Conservation (phyloP, 2,797 vertebrate genomes). For the Aselliscus stoliczkanus region DNA sequence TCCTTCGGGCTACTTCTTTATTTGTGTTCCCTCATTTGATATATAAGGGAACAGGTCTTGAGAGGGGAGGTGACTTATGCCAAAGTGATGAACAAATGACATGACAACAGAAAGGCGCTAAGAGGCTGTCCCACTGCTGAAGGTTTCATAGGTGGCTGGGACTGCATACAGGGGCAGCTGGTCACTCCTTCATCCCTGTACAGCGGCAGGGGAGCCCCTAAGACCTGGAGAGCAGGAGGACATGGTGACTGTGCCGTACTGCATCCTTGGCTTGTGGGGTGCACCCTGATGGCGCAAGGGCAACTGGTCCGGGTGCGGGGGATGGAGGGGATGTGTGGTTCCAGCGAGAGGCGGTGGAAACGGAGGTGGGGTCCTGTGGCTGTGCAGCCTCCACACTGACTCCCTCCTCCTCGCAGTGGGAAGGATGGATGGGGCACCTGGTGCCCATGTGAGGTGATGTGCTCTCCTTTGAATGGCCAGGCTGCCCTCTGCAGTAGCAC, state of each 20-base stretch:
- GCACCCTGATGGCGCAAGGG: neutral
- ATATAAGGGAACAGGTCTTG: neutral
- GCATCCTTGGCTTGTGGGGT: neutral
- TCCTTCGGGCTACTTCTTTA: neutral
- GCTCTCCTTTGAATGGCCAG: too few species aligned
- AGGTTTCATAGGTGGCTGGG: neutral
- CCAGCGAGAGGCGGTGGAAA: neutral
- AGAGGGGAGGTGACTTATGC: neutral
- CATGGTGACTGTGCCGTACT: too few species aligned
- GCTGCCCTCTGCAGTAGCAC: neutral
- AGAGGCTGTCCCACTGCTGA: accelerated
- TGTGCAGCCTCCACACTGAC: neutral
- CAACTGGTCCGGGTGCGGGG: neutral
- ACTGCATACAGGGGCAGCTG: neutral
- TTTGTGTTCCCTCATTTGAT: neutral
- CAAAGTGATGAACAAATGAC: neutral
- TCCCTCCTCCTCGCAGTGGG: neutral
- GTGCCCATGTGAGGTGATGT: neutral
- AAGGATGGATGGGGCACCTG: accelerated
- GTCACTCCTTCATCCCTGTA: neutral
- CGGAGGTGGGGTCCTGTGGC: too few species aligned
- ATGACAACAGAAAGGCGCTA: neutral
- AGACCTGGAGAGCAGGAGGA: neutral
- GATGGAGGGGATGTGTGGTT: neutral
- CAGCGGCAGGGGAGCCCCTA: accelerated